phyloP scores from a whole-genome alignment of 1,140 invertebrate genomes.

The Ectropis grisescens region DNA sequence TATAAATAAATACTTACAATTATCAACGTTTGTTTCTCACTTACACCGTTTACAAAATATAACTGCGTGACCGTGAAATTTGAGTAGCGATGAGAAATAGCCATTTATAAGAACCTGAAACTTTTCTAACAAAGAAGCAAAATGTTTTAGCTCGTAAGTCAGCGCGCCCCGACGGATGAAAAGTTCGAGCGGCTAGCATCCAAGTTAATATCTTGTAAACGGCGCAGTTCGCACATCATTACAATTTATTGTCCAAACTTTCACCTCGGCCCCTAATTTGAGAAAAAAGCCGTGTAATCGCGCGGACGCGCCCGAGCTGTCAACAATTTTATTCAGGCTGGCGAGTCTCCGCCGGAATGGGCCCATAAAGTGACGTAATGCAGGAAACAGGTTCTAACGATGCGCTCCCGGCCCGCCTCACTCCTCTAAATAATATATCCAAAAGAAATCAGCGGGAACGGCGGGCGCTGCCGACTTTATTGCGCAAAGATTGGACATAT shows the following conservation, averaged over 20 bases:
- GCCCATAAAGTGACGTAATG: slow-evolving; percentile 52
- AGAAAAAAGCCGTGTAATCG: slow-evolving; percentile 28
- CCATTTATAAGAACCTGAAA: no score
- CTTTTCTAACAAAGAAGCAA: no score
- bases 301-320: slow-evolving; percentile 22
- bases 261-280: slow-evolving; percentile 15
- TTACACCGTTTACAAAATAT: no score
- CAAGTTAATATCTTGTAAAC: slow-evolving; percentile 1
- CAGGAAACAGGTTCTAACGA: slow-evolving; percentile 44
- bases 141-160: no score
- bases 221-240: slow-evolving; percentile 20
- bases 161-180: no score
- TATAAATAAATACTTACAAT: no score
- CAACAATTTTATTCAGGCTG: slow-evolving; percentile 33
- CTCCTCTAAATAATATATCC: slow-evolving; percentile 60
- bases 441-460: slow-evolving; percentile 47
- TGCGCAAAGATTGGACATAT: slow-evolving; percentile 27
- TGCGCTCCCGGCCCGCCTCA: slow-evolving; percentile 40
- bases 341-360: slow-evolving; percentile 34
- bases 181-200: no score
- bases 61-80: no score
- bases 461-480: slow-evolving; percentile 23
- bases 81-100: no score
- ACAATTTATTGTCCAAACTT: slow-evolving; percentile 19
- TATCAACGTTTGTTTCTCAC: no score